phyloP scores from a whole-genome alignment of 1,140 invertebrate species.

The Drosophila azteca region DNA sequence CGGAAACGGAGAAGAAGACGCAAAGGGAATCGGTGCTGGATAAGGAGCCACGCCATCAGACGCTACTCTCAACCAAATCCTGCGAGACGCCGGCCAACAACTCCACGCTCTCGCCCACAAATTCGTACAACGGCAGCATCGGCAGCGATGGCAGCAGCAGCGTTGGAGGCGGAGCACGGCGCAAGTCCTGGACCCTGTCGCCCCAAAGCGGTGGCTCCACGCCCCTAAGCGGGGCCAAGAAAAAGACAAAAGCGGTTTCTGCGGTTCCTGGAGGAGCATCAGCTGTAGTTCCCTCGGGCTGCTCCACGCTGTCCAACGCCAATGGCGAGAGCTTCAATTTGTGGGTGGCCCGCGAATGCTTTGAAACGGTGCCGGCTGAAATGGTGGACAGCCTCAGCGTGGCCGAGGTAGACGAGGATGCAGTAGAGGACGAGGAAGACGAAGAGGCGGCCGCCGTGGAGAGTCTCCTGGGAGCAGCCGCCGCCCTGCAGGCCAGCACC shows the following conservation, averaged over 20 bases:
- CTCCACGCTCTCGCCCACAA: slow-evolving; percentile 70
- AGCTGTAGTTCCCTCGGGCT: not conserved
- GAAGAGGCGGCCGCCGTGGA: slow-evolving; percentile 77
- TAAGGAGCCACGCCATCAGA: slow-evolving; percentile 54
- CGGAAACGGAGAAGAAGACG: slow-evolving; percentile 6
- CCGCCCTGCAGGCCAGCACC: slow-evolving; percentile 65
- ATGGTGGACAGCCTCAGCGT: slow-evolving; percentile 69
- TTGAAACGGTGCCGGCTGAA: slow-evolving; percentile 77
- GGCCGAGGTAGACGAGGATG: slow-evolving; percentile 65
- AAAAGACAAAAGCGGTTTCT: slow-evolving; percentile 50
- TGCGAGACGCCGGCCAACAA: slow-evolving; percentile 60
- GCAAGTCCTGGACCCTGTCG: slow-evolving; percentile 79
- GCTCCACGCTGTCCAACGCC: slow-evolving; percentile 20
- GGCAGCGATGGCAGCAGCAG: slow-evolving; percentile 68
- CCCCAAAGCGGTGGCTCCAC: slow-evolving; percentile 67
- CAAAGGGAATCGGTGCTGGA: not conserved
- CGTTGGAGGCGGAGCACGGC: slow-evolving; percentile 71
- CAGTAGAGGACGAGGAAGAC: slow-evolving; percentile 52
- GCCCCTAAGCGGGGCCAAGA: slow-evolving; percentile 62
- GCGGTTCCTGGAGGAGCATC: not conserved
- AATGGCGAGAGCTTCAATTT: slow-evolving; percentile 73
- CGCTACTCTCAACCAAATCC: slow-evolving; percentile 71
- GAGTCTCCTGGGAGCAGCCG: slow-evolving; percentile 71
- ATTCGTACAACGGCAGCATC: slow-evolving; percentile 78
- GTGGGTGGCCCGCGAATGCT: slow-evolving; percentile 81